Evolutionary conservation across 2,797 vertebrate genomes (phyloP).

Genomic region (Mareca penelope): DNA sequence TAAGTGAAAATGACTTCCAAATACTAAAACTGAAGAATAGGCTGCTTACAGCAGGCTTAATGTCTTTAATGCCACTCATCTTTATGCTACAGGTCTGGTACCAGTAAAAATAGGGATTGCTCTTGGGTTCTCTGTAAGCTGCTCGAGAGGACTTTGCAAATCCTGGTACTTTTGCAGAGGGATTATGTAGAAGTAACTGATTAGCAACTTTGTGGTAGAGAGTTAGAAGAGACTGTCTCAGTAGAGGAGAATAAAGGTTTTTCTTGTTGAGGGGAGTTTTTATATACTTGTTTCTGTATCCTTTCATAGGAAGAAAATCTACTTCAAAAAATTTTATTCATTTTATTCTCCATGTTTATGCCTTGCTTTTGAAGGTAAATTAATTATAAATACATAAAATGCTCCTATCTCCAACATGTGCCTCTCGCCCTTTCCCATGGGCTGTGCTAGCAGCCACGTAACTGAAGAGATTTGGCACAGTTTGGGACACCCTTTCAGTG

Average conservation of each 20-base stretch:
- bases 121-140: neutral
- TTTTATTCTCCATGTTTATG: neutral
- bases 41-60: neutral
- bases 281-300: neutral
- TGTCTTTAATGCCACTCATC: accelerated
- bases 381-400: neutral
- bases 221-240: neutral
- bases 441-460: neutral
- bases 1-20: neutral
- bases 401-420: neutral
- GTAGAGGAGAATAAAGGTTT: neutral
- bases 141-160: neutral
- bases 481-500: neutral
- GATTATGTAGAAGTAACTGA: neutral
- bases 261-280: neutral
- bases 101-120: neutral
- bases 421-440: neutral
- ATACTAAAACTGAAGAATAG: neutral
- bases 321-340: neutral
- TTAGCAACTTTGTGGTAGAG: accelerated
- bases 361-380: neutral
- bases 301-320: neutral
- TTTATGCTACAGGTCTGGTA: accelerated
- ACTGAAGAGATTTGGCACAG: neutral
- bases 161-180: neutral